Base-by-base conservation (phyloP, 2,113 vertebrate genomes). In the Protobothrops flavoviridis region DNA sequence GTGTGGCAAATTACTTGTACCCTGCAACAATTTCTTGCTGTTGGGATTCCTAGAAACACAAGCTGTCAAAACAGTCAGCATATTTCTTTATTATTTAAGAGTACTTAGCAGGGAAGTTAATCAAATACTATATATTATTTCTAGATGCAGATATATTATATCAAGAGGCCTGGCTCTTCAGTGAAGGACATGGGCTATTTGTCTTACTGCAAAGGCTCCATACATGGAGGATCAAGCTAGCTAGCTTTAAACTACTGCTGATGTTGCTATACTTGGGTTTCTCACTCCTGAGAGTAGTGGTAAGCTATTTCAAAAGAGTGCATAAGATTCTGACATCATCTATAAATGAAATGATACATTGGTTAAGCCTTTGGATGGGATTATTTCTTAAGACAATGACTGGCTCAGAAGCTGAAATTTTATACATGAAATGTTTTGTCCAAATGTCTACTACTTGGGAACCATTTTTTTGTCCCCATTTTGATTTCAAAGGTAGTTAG, bases 11-110 rank as follows among this genome's bases (percentile, higher is more conserved):
- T 57, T 88, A 88, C n/a, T 88, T 48, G 29, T 43, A 50, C 50
- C 87, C 33, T 45, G 15, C 39, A 43, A 87, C 24, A 20, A 20
- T 55, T 56, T 26, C 43, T 12, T 39, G 87, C 21, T 45, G 24
- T 2, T 86, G 48, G 9, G n/a, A 91, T 91, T 87, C 45, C 87
- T 92, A 85, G 29, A 53, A 0, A 5, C 0, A 0, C 0, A 26
- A 94, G 11, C 52, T 13, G 1, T n/a, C 11, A 64, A 64, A 81
- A 6, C 21, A 69, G 29, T 39, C 56, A 81, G 24, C 7, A 64
- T 20, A 15, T 53, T 53, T 29, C 24, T 52, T 87, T 90, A 85
- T 39, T 61, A 90, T 26, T 90, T 85, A 90, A 93, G 55, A 26
- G 48, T 43, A 29, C 12, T 64, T 92, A 52, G 50, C 8, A 64